Percentiles rank a stretch among this genome's conserved stretches.
Evolutionary conservation across 1,140 invertebrate genomes (phyloP).

Genomic region (Pectinophora gossypiella): DNA sequence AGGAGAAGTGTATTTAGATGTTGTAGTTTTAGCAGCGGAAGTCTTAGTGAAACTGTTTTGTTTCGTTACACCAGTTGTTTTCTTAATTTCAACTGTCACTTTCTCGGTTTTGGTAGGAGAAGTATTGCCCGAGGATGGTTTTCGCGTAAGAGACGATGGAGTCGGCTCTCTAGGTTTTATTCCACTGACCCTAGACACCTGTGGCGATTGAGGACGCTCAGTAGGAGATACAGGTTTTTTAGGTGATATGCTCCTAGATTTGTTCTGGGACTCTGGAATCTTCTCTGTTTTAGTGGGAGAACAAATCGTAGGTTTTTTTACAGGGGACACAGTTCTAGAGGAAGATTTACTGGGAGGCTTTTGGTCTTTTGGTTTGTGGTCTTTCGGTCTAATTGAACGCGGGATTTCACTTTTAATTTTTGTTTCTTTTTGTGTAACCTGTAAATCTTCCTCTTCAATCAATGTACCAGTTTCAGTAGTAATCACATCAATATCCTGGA

Average conservation of each 20-base stretch:
- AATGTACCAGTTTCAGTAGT: constrained; percentile 13
- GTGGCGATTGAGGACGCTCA: constrained; percentile 54
- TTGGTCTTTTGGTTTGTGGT: constrained; percentile 32
- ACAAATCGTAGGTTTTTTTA: constrained; percentile 34
- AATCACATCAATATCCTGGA: constrained; percentile 26
- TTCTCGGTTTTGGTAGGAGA: constrained; percentile 46
- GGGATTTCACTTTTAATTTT: constrained; percentile 9
- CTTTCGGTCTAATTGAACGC: constrained; percentile 20
- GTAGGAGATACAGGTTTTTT: constrained; percentile 40
- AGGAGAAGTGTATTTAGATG: constrained; percentile 20
- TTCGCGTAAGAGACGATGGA: constrained; percentile 31
- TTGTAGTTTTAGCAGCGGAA: constrained; percentile 28
- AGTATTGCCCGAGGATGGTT: constrained; percentile 30
- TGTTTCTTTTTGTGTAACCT: not conserved
- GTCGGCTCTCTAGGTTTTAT: constrained; percentile 43
- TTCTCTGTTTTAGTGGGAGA: constrained; percentile 29
- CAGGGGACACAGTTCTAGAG: constrained; percentile 52
- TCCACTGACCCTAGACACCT: constrained; percentile 35
- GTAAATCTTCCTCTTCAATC: constrained; percentile 14
- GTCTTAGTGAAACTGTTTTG: constrained; percentile 40
- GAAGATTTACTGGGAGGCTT: constrained; percentile 39
- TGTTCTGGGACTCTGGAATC: constrained; percentile 27
- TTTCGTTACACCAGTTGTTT: constrained; percentile 34
- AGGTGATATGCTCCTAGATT: constrained; percentile 52
- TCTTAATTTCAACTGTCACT: constrained; percentile 43